Base-by-base conservation (phyloP, 1,140 invertebrate genomes). In the Penaeus vannamei region DNA sequence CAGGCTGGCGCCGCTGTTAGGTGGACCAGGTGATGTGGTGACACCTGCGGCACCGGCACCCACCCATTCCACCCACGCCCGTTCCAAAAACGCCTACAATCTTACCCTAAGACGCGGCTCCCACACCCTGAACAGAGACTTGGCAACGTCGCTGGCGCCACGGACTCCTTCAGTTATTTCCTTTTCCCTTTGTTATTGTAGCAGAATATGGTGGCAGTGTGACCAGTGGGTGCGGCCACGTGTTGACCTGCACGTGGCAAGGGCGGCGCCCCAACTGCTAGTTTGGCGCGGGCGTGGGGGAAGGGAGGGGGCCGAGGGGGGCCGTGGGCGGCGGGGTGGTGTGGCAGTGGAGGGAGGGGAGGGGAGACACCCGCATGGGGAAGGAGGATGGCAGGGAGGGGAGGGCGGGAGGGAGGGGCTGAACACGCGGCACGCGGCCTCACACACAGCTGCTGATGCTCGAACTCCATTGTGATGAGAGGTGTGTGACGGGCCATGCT, bases 381-480 rank as follows among this genome's bases (percentile, higher is more conserved):
- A 29, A 0, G 42, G 42, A 29, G 42, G 19, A 29, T 36, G 29
- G 29, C 22, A 20, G 29, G 42, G 22, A 36, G 87, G 60, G 60
- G 87, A 26, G 64, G 81, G 59, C 1, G 81, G 29, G 8, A 23
- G 23, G 26, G 20, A 60, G 76, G 32, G n/a, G 22, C n/a, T 22
- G 46, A 69, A 80, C 86, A 87, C 86, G 86, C 86, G 86, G 86
- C 86, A 87, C 86, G 86, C 86, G 86, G 86, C 86, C 79, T 23
- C 77, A 79, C n/a, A 53, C 32, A 26, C 80, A 32, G 60, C 76
- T 79, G 42, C 77, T 36, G 26, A 29, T 69, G 66, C 86, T 62
- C 26, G 14, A 76, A 29, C 42, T 76, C 72, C 72, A 32, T 32
- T 29, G 72, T 76, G 19, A 32, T 76, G 72, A 19, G 72, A 76